Conservation (phyloP, 53 echinoderm and acorn worm genomes). For the Echinometra lucunter region DNA sequence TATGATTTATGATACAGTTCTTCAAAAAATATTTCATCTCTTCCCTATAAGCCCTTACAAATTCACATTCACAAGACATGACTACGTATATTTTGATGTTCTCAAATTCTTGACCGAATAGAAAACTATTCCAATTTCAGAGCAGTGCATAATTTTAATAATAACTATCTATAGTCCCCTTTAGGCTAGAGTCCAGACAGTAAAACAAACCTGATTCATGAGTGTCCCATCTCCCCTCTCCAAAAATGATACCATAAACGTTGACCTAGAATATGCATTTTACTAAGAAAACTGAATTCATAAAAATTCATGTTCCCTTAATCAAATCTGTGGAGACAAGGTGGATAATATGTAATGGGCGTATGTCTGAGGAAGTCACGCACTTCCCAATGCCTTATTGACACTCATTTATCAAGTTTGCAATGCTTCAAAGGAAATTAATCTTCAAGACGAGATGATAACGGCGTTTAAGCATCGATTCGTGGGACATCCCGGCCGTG, state of each 20-base stretch:
- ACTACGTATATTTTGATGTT: too few species aligned
- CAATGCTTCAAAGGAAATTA: background rate
- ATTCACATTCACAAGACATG: too few species aligned
- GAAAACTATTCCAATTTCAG: background rate
- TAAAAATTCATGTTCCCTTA: background rate
- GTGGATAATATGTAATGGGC: background rate
- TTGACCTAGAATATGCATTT: background rate
- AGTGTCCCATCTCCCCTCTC: background rate
- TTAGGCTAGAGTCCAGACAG: background rate
- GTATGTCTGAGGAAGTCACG: background rate
- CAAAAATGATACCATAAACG: background rate
- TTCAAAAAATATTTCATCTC: too few species aligned
- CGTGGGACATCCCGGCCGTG: background rate
- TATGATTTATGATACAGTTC: too few species aligned
- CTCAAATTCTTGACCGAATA: too few species aligned
- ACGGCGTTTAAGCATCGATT: background rate
- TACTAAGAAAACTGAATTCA: background rate
- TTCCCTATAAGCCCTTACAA: too few species aligned
- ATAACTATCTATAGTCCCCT: background rate
- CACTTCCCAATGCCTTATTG: background rate
- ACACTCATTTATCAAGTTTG: background rate
- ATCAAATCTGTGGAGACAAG: background rate
- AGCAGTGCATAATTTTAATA: background rate
- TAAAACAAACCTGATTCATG: background rate
- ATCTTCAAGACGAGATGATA: background rate